A percentile compares a stretch with the other conserved stretches of the same genome.
phyloP scores from a whole-genome alignment of 2,113 vertebrate genomes.

The Nyctibius bracteatus region DNA sequence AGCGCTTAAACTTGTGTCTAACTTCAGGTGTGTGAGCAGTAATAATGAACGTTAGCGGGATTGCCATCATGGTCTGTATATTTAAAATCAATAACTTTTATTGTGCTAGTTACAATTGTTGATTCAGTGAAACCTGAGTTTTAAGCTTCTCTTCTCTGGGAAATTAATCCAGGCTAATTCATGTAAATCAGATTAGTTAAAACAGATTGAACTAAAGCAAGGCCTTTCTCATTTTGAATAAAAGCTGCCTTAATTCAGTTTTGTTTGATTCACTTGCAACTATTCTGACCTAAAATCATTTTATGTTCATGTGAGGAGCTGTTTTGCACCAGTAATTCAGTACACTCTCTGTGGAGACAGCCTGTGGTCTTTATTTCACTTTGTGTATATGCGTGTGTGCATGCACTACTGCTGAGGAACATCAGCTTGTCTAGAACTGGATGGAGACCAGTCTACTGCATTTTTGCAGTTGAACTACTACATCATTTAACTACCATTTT shows the following conservation, averaged over 20 bases:
- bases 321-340: neutral
- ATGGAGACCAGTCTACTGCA: neutral
- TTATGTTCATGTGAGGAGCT: neutral
- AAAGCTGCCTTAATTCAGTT: neutral
- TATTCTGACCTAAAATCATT: neutral
- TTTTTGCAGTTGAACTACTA: neutral
- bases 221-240: neutral
- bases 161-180: conserved; percentile 3
- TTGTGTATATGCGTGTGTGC: neutral
- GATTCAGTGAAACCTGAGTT: neutral
- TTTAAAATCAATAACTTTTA: neutral
- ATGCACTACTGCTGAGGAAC: neutral
- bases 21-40: neutral
- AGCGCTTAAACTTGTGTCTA: neutral
- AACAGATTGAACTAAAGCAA: neutral
- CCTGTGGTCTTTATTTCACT: neutral
- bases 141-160: neutral
- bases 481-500: neutral
- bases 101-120: neutral
- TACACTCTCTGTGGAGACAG: neutral
- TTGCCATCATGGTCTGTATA: neutral
- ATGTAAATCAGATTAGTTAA: neutral
- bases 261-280: neutral
- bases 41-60: neutral
- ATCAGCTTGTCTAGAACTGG: neutral